Evolutionary conservation across 2,113 vertebrate genomes (phyloP), one percentile per base, ranked within the genome.

Genomic region (Channa argus): DNA sequence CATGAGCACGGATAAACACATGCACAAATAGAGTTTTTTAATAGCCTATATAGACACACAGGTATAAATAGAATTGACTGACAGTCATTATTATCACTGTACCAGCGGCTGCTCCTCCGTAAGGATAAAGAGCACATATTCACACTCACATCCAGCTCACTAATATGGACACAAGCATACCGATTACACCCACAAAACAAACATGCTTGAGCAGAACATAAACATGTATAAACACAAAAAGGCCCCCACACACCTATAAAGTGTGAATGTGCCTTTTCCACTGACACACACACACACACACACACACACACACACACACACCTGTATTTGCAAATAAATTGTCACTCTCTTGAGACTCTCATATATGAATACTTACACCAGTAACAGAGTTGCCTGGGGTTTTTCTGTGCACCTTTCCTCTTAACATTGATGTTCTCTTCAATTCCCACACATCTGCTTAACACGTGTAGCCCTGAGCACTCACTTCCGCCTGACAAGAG

Each of bases 371-470:
- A 84, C 76, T 80, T 83, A 72, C 77, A 74, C 74, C 74, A 79
- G 78, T 78, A 86, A 53, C 62, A 12, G 54, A 69, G 45, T 37
- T 51, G 89, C 91, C 87, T 54, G 77, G 60, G 90, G 82, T 85
- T 24, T 77, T 79, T 77, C 45, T 2, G 38, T 47, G 59, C 63
- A 77, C 74, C 88, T 89, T 84, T 85, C 61, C 74, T 89, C 88
- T 91, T 90, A 91, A 90, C 88, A 88, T 91, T 84, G 79, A 89
- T 85, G 83, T 84, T 90, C 87, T 83, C 76, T 77, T 53, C 77
- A 83, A 83, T 85, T 89, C 79, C 73, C 81, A 65, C 80, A 88
- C 73, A 83, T 84, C 80, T 85, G 72, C 68, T 83, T 68, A 89
- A 90, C 87, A 80, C 67, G 38, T 91, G 85, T 85, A 82, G 84